Percentiles rank a stretch among this genome's conserved stretches.
Conservation (phyloP, 2,888 invertebrate species). For the Aradus depressus region DNA sequence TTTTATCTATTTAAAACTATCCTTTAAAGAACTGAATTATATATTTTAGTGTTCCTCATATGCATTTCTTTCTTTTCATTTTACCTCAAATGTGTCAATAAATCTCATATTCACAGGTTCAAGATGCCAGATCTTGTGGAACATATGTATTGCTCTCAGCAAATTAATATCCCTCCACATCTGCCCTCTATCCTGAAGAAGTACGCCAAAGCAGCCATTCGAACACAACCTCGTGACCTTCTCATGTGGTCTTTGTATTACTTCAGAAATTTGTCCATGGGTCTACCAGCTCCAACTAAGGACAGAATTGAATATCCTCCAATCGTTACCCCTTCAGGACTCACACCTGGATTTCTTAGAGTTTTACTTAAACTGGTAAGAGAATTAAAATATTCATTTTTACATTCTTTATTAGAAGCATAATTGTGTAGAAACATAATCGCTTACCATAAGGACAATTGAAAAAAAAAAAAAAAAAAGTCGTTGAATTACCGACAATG, state of each 20-base stretch:
- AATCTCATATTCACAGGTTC: too few relatives aligned
- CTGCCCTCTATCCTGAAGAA: slow-evolving; percentile 73
- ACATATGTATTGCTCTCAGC: slow-evolving; percentile 67
- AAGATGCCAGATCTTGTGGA: slow-evolving; percentile 53
- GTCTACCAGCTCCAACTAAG: slow-evolving; percentile 71
- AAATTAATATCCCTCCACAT: slow-evolving; percentile 71
- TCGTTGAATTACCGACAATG: background rate
- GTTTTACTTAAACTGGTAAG: slow-evolving; percentile 64
- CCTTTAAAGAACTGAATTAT: too few relatives aligned
- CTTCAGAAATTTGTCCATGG: slow-evolving; percentile 65
- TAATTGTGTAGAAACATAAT: background rate
- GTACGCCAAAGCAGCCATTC: slow-evolving; percentile 82
- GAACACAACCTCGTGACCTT: slow-evolving; percentile 79
- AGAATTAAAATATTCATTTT: background rate
- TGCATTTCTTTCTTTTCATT: too few relatives aligned
- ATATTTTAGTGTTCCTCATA: too few relatives aligned
- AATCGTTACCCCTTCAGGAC: slow-evolving; percentile 54
- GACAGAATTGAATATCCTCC: slow-evolving; percentile 62
- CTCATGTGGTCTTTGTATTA: slow-evolving; percentile 72
- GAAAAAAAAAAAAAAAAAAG: background rate
- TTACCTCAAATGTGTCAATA: too few relatives aligned
- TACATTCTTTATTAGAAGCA: too few relatives aligned
- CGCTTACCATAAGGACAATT: background rate
- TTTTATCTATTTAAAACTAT: too few relatives aligned
- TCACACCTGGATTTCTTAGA: slow-evolving; percentile 68